Percentiles rank a stretch among this genome's conserved stretches.
phyloP scores from a whole-genome alignment of 2,888 invertebrate genomes.

The Amphipoea oculea region DNA sequence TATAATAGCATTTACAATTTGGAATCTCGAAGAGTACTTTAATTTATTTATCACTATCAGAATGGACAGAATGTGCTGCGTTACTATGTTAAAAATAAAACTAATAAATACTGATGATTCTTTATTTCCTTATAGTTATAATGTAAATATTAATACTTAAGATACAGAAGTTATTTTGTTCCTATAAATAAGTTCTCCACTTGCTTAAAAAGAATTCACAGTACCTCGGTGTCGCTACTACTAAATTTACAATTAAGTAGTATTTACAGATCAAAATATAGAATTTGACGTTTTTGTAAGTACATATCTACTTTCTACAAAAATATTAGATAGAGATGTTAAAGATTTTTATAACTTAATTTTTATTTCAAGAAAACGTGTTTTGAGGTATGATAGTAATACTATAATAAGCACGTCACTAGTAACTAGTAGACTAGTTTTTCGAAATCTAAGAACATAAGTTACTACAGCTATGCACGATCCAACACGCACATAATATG shows the following conservation, averaged over 20 bases:
- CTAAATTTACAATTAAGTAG: conserved; percentile 67
- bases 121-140: conserved; percentile 72
- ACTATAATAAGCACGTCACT: conserved; percentile 61
- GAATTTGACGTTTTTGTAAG: conserved; percentile 51
- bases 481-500: conserved; percentile 34
- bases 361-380: conserved; percentile 48
- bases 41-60: too few relatives aligned
- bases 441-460: conserved; percentile 58
- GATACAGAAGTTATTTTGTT: conserved; percentile 70
- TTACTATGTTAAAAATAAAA: conserved; percentile 42
- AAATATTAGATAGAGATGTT: conserved; percentile 41
- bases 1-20: too few relatives aligned
- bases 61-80: neutral
- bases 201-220: conserved; percentile 63
- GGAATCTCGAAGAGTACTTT: too few relatives aligned
- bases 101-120: conserved; percentile 63
- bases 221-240: conserved; percentile 65
- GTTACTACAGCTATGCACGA: conserved; percentile 53
- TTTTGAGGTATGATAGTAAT: conserved; percentile 70
- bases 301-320: conserved; percentile 40
- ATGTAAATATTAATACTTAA: conserved; percentile 71
- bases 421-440: conserved; percentile 66
- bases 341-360: conserved; percentile 44
- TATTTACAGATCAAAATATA: conserved; percentile 69
- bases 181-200: conserved; percentile 66